These are phyloP conservation scores for Uria lomvia DNA, from an alignment of 2,113 vertebrate species.

Conservation along the genomic window DNA sequence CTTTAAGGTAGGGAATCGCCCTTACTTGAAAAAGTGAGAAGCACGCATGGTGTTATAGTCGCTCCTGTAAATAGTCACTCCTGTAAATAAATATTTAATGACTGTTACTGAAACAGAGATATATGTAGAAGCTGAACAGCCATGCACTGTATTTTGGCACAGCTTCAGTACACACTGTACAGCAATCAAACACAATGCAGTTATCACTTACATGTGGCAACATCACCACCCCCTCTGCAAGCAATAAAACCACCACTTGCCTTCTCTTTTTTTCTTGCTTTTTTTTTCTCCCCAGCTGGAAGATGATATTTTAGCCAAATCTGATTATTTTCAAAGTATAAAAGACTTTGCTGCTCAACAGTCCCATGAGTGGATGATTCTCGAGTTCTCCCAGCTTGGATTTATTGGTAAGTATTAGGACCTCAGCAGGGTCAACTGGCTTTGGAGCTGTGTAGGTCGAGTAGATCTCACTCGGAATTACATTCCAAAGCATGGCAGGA, in stretches of 20 bases:
- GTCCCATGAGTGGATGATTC: conserved; percentile 72
- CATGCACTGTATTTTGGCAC: not conserved
- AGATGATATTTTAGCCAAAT: conserved; percentile 79
- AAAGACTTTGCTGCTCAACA: conserved; percentile 60
- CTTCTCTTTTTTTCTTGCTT: not conserved
- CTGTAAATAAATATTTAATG: not conserved
- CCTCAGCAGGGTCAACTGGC: not conserved
- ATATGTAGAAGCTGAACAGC: not conserved
- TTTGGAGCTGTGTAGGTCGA: not conserved
- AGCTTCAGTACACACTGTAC: not conserved
- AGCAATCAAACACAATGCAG: not conserved
- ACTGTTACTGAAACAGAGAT: not conserved
- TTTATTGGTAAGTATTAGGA: conserved; percentile 78
- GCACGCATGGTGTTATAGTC: not conserved
- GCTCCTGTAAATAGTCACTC: not conserved
- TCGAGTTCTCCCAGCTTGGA: conserved; percentile 80
- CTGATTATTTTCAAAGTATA: conserved; percentile 67
- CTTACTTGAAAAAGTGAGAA: not conserved
- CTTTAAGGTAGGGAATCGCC: not conserved
- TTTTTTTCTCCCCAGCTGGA: conserved; percentile 67
- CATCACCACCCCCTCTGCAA: not conserved
- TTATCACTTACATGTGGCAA: not conserved
- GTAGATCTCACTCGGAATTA: not conserved
- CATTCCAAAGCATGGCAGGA: not conserved
- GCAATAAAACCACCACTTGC: not conserved